Percentiles rank a stretch among this genome's conserved stretches.
Evolutionary conservation across 1,140 invertebrate genomes (phyloP).

Genomic region (Stegodyphus dumicola): DNA sequence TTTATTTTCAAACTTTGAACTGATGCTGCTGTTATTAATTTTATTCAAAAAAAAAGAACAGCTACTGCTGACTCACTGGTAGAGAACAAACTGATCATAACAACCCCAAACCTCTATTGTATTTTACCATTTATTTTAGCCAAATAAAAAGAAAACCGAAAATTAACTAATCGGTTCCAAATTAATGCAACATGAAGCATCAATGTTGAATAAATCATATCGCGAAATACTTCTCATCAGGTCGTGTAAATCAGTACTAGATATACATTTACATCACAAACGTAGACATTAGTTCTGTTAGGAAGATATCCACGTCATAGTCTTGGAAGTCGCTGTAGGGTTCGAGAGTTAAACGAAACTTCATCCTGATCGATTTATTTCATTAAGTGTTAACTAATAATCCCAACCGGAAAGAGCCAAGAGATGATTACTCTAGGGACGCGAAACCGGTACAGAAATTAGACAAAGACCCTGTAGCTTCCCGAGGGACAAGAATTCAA

Average conservation of each 20-base stretch:
- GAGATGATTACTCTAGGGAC: conserved; percentile 33
- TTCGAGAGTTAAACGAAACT: too few relatives aligned
- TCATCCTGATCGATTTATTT: conserved; percentile 40
- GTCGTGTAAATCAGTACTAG: too few relatives aligned
- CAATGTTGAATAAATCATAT: not conserved
- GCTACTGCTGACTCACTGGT: too few relatives aligned
- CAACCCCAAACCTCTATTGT: not conserved
- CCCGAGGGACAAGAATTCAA: conserved; percentile 33
- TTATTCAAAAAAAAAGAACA: too few relatives aligned
- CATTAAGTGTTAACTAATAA: conserved; percentile 58
- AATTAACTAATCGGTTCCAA: not conserved
- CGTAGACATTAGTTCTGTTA: too few relatives aligned
- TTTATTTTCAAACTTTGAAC: too few relatives aligned
- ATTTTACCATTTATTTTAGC: not conserved
- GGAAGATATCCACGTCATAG: too few relatives aligned
- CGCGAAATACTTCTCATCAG: too few relatives aligned
- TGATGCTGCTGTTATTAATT: too few relatives aligned
- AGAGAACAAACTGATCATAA: too few relatives aligned
- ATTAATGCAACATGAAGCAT: not conserved
- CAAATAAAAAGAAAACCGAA: not conserved
- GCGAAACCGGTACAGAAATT: conserved; percentile 26
- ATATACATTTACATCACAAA: too few relatives aligned
- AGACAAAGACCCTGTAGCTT: conserved; percentile 33
- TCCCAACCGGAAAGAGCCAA: conserved; percentile 33
- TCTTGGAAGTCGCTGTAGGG: too few relatives aligned